These are phyloP conservation scores for Intellagama lesueurii DNA, from an alignment of 2,797 vertebrate species.

Conservation along the genomic window DNA sequence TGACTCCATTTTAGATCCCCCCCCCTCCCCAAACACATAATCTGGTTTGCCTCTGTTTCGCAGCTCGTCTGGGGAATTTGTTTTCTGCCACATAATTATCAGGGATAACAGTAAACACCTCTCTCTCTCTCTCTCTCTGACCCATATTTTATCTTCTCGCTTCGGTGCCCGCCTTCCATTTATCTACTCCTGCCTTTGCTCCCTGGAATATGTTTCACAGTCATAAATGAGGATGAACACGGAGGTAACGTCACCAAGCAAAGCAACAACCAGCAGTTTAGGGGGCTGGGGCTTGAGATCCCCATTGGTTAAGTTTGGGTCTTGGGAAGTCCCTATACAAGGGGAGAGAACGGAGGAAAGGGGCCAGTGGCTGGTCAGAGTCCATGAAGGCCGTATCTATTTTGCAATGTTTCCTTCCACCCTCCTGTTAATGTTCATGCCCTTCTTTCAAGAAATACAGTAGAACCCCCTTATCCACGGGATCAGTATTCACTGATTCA, in stretches of 20 bases:
- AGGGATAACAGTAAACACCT: background rate
- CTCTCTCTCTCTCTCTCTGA: background rate
- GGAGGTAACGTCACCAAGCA: background rate
- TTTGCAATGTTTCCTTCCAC: no score
- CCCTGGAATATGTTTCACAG: background rate
- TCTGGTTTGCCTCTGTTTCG: no score
- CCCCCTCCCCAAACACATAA: background rate
- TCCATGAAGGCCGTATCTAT: no score
- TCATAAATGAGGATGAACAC: background rate
- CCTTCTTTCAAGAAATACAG: no score
- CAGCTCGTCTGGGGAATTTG: background rate
- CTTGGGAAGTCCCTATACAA: no score
- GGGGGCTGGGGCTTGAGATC: no score
- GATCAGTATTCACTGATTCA: no score
- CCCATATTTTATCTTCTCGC: rapidly evolving
- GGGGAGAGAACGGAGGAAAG: no score
- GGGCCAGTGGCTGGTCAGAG: no score
- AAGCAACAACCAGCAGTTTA: background rate
- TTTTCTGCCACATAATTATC: background rate
- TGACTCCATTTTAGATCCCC: background rate
- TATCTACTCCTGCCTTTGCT: constrained; percentile 23
- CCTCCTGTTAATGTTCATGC: no score
- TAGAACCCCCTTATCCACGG: no score
- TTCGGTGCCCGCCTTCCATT: background rate
- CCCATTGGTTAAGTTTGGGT: no score